phyloP scores from a whole-genome alignment of 2,113 vertebrate genomes.

The Meriones unguiculatus region DNA sequence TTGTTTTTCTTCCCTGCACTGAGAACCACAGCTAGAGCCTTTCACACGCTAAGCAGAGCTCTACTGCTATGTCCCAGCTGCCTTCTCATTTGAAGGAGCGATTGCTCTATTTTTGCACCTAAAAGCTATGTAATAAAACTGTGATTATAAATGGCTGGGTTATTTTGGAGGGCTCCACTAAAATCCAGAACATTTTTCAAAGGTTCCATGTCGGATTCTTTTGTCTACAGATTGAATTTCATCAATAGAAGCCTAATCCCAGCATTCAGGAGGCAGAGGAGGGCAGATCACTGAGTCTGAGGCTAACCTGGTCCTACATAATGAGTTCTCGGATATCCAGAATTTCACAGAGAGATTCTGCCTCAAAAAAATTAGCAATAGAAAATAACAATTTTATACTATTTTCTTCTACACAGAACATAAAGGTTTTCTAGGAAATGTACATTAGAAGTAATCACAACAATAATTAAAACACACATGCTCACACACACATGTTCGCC shows the following conservation, averaged over 20 bases:
- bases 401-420: slow-evolving; percentile 8
- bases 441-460: slow-evolving; percentile 34
- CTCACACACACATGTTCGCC: background rate
- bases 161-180: slow-evolving; percentile 6
- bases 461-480: background rate
- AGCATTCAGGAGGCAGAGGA: background rate
- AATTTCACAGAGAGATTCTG: background rate
- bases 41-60: background rate
- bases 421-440: slow-evolving; percentile 18
- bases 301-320: background rate
- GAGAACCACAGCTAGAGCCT: background rate
- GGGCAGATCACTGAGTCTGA: background rate
- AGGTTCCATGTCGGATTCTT: background rate
- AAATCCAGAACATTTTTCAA: slow-evolving; percentile 53
- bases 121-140: slow-evolving; percentile 23
- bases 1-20: background rate
- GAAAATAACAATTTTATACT: slow-evolving; percentile 34
- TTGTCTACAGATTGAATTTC: background rate
- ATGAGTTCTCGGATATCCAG: background rate
- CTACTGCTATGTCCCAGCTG: background rate
- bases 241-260: background rate
- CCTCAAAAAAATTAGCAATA: background rate
- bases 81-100: background rate
- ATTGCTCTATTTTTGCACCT: background rate
- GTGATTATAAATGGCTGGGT: background rate